Evolutionary conservation across 2,113 vertebrate species (phyloP).

Genomic region (Oxygymnocypris stewartii): DNA sequence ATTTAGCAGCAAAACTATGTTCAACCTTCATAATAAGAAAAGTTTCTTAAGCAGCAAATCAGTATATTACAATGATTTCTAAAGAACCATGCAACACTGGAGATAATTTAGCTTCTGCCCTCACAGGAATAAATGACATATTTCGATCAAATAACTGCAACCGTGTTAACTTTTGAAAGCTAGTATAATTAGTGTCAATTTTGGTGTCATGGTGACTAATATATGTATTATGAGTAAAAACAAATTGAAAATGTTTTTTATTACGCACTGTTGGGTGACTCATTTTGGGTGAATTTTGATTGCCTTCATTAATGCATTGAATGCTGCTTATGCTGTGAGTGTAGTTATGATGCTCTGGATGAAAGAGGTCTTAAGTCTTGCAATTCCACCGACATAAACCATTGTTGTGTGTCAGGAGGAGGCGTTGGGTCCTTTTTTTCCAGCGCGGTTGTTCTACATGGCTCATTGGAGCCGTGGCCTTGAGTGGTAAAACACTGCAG

Average conservation of each 20-base stretch:
- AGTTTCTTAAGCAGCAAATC: neutral
- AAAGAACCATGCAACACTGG: too few species aligned
- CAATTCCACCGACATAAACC: conserved; percentile 7
- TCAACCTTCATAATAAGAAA: neutral
- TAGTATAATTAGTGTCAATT: neutral
- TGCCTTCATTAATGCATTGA: neutral
- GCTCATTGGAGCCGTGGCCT: conserved; percentile 37
- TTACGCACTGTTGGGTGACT: neutral
- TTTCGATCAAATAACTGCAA: neutral
- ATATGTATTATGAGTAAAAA: neutral
- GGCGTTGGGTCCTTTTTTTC: conserved; percentile 17
- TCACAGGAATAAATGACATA: neutral
- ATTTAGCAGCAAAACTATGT: neutral
- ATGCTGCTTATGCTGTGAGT: conserved; percentile 1
- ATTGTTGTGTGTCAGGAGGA: conserved; percentile 54
- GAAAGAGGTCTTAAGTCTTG: conserved; percentile 47
- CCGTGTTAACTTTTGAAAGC: neutral
- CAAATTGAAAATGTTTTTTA: neutral
- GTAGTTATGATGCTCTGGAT: conserved; percentile 57
- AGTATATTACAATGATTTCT: neutral
- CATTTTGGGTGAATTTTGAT: neutral
- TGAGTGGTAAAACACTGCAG: conserved; percentile 65
- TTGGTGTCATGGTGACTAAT: neutral
- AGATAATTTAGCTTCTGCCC: neutral
- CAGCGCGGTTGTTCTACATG: conserved; percentile 10